A percentile compares a stretch with the other conserved stretches of the same genome.
These are phyloP conservation scores for Todiramphus chloris DNA, from an alignment of 2,113 vertebrate genomes.

Conservation along the genomic window DNA sequence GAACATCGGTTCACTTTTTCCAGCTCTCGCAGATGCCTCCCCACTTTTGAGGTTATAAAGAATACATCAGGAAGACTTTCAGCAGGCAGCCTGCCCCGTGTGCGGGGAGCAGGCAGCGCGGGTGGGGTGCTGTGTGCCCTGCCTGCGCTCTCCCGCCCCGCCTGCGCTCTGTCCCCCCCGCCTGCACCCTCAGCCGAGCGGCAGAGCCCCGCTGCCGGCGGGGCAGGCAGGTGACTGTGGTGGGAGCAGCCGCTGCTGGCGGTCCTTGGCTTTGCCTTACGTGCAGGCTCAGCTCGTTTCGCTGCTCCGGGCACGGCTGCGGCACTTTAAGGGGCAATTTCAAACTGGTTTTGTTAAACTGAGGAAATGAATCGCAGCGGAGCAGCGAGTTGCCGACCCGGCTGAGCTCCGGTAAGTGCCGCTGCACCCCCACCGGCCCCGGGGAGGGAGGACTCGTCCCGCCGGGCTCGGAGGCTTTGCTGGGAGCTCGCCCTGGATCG, in stretches of 20 bases:
- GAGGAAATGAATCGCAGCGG: accelerated
- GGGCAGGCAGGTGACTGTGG: background rate
- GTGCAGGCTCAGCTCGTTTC: background rate
- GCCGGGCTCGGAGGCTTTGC: background rate
- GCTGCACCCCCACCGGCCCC: background rate
- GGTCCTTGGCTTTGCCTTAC: background rate
- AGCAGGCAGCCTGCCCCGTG: background rate
- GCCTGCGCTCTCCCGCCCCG: background rate
- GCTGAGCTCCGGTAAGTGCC: background rate
- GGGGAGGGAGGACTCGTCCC: background rate
- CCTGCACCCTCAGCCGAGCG: too few species aligned
- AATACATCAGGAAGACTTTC: background rate
- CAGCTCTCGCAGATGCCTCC: background rate
- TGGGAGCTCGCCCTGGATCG: too few species aligned
- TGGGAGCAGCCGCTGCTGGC: background rate
- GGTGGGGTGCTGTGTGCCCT: accelerated
- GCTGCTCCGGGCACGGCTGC: background rate
- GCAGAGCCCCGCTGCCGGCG: background rate
- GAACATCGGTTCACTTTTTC: background rate
- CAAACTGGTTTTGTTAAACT: background rate
- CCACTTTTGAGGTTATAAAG: background rate
- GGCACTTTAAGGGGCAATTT: background rate
- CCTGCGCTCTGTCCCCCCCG: background rate
- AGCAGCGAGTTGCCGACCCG: background rate
- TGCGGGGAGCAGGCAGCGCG: background rate